Conservation (phyloP, 2,888 invertebrate species). For the Drosophila histrio region DNA sequence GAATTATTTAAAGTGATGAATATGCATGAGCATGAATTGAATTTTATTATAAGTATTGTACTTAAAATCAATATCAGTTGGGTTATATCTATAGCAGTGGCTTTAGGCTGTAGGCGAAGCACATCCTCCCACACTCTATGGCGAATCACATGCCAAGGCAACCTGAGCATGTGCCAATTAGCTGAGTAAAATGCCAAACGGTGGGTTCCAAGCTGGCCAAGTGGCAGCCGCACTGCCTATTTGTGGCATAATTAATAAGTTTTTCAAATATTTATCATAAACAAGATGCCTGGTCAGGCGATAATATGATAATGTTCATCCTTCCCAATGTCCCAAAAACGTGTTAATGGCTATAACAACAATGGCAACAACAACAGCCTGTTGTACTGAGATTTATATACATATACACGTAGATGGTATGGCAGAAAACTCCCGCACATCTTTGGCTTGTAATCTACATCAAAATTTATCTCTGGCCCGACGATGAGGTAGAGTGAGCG, state of each 20-base stretch:
- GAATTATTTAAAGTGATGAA: constrained; percentile 7
- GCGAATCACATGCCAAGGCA: constrained; percentile 24
- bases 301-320: constrained; percentile 72
- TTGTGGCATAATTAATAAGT: constrained; percentile 79
- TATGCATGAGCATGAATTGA: constrained; percentile 42
- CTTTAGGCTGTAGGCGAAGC: constrained; percentile 17
- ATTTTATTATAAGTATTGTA: constrained; percentile 17
- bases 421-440: constrained; percentile 52
- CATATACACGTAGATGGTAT: constrained; percentile 2
- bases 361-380: constrained; percentile 3
- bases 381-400: constrained; percentile 17
- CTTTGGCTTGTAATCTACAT: constrained; percentile 67
- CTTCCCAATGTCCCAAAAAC: constrained; percentile 56
- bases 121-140: constrained; percentile 42
- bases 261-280: constrained; percentile 75
- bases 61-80: constrained; percentile 25
- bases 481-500: constrained; percentile 58
- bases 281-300: constrained; percentile 57
- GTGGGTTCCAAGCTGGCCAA: constrained; percentile 17
- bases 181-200: constrained; percentile 59
- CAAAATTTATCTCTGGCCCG: constrained; percentile 69
- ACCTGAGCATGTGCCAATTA: constrained; percentile 62
- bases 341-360: constrained; percentile 62
- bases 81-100: constrained; percentile 13
- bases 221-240: constrained; percentile 45